Conservation (phyloP, 2,888 invertebrate genomes). For the Sympetrum striolatum region DNA sequence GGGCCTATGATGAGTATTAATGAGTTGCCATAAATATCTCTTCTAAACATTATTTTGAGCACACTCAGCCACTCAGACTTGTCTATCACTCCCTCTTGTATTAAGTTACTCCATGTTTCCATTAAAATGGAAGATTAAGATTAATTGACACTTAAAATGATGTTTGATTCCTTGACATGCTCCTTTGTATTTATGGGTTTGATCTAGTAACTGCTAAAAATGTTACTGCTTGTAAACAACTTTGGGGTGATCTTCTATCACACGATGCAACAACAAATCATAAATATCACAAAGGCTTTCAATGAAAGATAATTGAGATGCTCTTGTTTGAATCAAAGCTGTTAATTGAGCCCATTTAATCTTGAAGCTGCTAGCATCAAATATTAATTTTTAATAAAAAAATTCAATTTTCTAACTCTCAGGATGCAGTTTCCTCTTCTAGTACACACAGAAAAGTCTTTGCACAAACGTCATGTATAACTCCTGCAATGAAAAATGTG, state of each 20-base stretch:
- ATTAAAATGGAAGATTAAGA: not conserved
- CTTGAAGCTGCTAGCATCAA: not conserved
- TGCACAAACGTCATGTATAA: conserved; percentile 76
- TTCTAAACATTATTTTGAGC: not conserved
- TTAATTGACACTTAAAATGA: not conserved
- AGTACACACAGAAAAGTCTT: conserved; percentile 83
- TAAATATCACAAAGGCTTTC: conserved; percentile 11
- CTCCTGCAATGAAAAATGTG: conserved; percentile 58
- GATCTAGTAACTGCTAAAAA: not conserved
- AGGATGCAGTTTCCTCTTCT: conserved; percentile 62
- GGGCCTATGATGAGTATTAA: not conserved
- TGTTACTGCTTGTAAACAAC: not conserved
- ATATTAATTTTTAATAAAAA: not conserved
- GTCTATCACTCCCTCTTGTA: not conserved
- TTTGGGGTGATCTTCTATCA: not conserved
- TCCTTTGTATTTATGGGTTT: not conserved
- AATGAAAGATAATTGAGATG: not conserved
- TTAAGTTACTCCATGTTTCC: not conserved
- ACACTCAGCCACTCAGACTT: not conserved
- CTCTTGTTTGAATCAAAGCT: not conserved
- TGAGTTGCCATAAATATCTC: not conserved
- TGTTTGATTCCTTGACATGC: not conserved
- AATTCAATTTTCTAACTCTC: not conserved
- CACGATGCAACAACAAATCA: not conserved
- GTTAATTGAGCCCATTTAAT: not conserved